A percentile compares a stretch with the other conserved stretches of the same genome.
Conservation (phyloP, 1,140 invertebrate species). For the Lasioglossum albipes region DNA sequence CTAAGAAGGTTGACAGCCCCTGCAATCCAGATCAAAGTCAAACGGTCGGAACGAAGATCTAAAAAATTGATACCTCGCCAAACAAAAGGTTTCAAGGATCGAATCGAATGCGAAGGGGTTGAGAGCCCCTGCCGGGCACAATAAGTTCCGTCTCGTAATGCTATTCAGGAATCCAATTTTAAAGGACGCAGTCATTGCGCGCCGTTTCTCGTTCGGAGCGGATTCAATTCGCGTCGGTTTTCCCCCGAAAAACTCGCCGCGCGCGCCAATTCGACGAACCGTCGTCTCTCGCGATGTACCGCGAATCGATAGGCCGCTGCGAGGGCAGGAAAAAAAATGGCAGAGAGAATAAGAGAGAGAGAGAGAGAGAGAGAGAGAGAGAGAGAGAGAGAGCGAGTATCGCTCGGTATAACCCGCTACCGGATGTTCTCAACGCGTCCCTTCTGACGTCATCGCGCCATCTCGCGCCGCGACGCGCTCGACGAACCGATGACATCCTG, state of each 20-base stretch:
- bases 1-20: too few species aligned
- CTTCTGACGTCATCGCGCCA: slow-evolving; percentile 9
- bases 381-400: neutral
- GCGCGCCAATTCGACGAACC: slow-evolving; percentile 6
- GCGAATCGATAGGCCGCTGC: slow-evolving; percentile 29
- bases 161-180: slow-evolving; percentile 48
- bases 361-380: neutral
- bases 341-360: neutral
- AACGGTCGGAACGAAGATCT: neutral
- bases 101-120: neutral
- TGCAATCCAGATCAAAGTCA: too few species aligned
- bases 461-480: neutral
- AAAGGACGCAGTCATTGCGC: slow-evolving; percentile 45
- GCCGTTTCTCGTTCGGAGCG: slow-evolving; percentile 12
- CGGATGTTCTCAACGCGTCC: slow-evolving; percentile 18
- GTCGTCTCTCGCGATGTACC: neutral
- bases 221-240: slow-evolving; percentile 25
- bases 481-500: neutral
- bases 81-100: neutral
- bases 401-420: neutral
- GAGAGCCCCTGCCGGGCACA: slow-evolving; percentile 31
- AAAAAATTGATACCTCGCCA: neutral
- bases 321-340: neutral
- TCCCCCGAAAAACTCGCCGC: slow-evolving; percentile 17
- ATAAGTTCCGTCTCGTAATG: slow-evolving; percentile 41